phyloP scores from a whole-genome alignment of 2,888 invertebrate genomes.

The Beris morrisii region DNA sequence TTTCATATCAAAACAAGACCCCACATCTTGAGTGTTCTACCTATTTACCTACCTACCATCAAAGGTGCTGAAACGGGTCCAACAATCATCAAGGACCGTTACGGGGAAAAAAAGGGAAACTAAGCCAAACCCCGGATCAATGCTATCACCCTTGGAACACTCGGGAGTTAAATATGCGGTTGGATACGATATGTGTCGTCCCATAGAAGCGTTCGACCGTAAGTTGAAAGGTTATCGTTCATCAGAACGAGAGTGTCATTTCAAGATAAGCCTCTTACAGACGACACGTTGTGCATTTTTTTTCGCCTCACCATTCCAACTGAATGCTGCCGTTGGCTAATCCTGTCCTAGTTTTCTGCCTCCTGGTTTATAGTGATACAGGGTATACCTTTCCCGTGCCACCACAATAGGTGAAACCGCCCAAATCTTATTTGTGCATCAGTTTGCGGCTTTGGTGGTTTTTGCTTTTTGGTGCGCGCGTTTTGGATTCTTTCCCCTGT shows the following conservation, averaged over 20 bases:
- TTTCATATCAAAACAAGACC: no score
- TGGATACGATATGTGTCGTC: no score
- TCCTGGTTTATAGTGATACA: neutral
- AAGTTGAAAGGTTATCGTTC: conserved; percentile 27
- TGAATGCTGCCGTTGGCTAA: conserved; percentile 6
- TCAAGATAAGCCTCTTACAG: conserved; percentile 34
- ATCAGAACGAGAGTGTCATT: conserved; percentile 34
- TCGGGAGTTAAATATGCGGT: no score
- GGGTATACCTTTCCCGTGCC: conserved; percentile 12
- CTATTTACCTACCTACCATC: no score
- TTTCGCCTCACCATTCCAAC: no score
- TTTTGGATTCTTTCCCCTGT: no score
- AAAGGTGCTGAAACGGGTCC: no score
- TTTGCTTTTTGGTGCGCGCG: neutral
- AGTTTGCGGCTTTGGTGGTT: neutral
- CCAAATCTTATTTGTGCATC: neutral
- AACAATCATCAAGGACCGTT: no score
- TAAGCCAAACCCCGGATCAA: no score
- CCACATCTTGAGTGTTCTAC: no score
- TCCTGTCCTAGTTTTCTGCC: conserved; percentile 21
- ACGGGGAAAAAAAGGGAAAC: no score
- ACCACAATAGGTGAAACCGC: neutral
- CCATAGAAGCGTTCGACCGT: conserved; percentile 24
- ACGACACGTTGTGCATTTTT: conserved; percentile 31
- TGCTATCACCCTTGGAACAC: no score